These are phyloP conservation scores for Brachypalpus laphriformis DNA, from an alignment of 2,888 invertebrate genomes.

Conservation along the genomic window DNA sequence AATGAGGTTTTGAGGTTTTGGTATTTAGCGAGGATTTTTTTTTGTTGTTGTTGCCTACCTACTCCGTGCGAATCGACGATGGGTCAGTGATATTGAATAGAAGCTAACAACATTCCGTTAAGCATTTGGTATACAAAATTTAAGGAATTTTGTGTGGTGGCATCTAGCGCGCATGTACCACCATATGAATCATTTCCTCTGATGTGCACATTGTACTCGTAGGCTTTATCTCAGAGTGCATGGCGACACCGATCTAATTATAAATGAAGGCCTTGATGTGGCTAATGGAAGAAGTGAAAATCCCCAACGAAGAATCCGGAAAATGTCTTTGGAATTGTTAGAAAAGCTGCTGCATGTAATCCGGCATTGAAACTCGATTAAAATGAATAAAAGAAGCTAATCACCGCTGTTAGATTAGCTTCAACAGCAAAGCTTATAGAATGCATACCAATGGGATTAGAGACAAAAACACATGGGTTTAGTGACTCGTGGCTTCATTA, in stretches of 20 bases:
- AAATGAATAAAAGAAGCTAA: background rate
- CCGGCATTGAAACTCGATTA: background rate
- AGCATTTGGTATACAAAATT: background rate
- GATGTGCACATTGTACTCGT: too few species aligned
- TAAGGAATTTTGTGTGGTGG: background rate
- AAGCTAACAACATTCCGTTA: background rate
- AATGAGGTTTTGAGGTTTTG: slow-evolving; percentile 67
- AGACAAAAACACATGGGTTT: background rate
- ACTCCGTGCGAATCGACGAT: background rate
- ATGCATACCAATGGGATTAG: background rate
- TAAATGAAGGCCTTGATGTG: background rate
- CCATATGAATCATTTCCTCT: background rate
- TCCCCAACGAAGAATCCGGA: background rate
- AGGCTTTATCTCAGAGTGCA: too few species aligned
- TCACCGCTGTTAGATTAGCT: background rate
- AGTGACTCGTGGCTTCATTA: too few species aligned
- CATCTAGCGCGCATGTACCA: background rate
- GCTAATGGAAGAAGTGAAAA: background rate
- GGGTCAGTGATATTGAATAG: background rate
- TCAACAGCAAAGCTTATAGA: background rate
- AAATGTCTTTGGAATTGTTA: background rate
- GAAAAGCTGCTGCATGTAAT: background rate
- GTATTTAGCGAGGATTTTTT: slow-evolving; percentile 39
- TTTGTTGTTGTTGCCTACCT: background rate
- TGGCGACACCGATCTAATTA: background rate